Evolutionary conservation across 2,888 invertebrate species (phyloP), one percentile per base, ranked within the genome.

Genomic region (Periphyllus acericola): DNA sequence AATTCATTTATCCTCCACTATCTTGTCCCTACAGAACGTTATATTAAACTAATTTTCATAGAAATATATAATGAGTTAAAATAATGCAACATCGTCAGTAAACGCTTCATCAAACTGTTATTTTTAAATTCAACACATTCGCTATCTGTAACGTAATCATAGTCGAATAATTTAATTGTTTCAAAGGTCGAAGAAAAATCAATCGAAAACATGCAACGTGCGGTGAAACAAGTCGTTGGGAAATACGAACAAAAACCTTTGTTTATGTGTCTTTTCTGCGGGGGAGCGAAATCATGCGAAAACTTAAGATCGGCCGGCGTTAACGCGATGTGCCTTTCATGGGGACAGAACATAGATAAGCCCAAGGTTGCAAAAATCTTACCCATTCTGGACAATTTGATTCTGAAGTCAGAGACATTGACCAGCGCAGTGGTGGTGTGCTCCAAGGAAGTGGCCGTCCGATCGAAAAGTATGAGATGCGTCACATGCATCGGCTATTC

Each of bases 261-360:
- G 19, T 85, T 85, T 34, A 34, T 21, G n/a, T 71, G 78, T 52
- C 17, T 85, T 29, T 52, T 85, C n/a, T 78, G 85, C 52, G 85
- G 85, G 5, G 85, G 85, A 2, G 85, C 85, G 21, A 79, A 71
- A 11, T 11, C 25, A 3, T 85, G 85, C 14, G 78, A 85, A 11
- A 52, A 6, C 34, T 52, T 85, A 34, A 85, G 21, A 1, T 32
- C 78, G 3, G 14, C 14, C 9, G 85, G 85, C 6, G n/a, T 36
- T 0, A 71, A 78, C 34, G 66, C 85, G 34, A 19, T 85, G 32
- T 85, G 85, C 3, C 40, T 85, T 21, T 78, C 85, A 1, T 85
- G 85, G 85, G 85, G 52, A 0, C 78, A 71, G 6, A 52, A 55
- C 14, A 21, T 17, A n/a, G 68, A 52, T 0, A 68, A 71, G n/a